Percentiles rank a stretch among this genome's conserved stretches.
Evolutionary conservation across 1,140 invertebrate genomes (phyloP).

Genomic region (Elymnias hypermnestra): DNA sequence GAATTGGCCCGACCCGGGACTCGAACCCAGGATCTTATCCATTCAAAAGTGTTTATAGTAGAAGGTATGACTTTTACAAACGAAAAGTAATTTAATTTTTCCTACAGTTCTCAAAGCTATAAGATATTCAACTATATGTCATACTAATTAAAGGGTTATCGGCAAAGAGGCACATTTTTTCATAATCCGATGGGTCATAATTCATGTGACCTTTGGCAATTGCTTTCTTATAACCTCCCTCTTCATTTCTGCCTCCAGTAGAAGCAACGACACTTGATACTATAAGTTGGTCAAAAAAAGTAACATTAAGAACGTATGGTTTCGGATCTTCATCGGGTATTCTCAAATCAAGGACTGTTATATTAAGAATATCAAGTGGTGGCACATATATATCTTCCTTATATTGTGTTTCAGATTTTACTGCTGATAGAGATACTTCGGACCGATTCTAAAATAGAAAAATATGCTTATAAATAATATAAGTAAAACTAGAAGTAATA

Average conservation of each 20-base stretch:
- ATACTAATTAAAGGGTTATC: slow-evolving; percentile 48
- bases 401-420: slow-evolving; percentile 19
- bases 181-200: slow-evolving; percentile 58
- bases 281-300: slow-evolving; percentile 44
- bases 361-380: slow-evolving; percentile 32
- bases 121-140: no score
- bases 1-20: no score
- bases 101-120: no score
- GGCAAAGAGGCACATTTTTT: slow-evolving; percentile 54
- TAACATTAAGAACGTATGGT: slow-evolving; percentile 36
- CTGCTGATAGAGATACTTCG: slow-evolving; percentile 20
- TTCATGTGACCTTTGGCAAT: slow-evolving; percentile 37
- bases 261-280: slow-evolving; percentile 36
- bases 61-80: not conserved
- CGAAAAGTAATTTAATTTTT: no score
- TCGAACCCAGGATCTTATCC: no score
- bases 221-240: slow-evolving; percentile 5
- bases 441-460: slow-evolving; percentile 15
- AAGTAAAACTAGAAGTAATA: no score
- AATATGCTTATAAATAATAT: no score
- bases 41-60: not conserved
- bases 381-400: slow-evolving; percentile 28
- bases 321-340: slow-evolving; percentile 31
- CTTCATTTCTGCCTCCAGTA: slow-evolving; percentile 20
- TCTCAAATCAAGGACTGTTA: slow-evolving; percentile 35